A percentile compares a stretch with the other conserved stretches of the same genome.
phyloP scores from a whole-genome alignment of 2,113 vertebrate species.

The Orientallactaga bullata region DNA sequence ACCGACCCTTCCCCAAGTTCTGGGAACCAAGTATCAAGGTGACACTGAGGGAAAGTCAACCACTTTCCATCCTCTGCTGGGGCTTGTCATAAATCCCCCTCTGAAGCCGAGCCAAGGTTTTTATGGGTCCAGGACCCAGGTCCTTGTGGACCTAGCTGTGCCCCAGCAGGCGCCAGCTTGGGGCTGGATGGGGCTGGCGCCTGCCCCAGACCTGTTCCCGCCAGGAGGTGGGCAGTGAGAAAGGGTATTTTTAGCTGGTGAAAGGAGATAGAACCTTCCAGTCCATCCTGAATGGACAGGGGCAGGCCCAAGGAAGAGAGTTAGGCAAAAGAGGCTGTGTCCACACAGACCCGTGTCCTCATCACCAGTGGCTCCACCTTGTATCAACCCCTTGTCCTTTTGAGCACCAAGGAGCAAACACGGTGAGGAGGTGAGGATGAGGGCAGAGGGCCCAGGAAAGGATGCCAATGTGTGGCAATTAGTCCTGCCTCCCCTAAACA shows the following conservation, averaged over 20 bases:
- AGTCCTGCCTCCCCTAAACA: too few relatives aligned
- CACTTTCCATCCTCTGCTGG: not conserved
- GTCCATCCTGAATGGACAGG: not conserved
- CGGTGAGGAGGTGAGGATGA: too few relatives aligned
- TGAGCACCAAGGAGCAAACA: not conserved
- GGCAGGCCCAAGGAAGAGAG: too few relatives aligned
- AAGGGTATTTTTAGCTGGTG: slow-evolving; percentile 64
- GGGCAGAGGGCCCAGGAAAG: too few relatives aligned
- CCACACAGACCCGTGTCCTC: not conserved
- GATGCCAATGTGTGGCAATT: too few relatives aligned
- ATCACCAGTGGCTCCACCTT: not conserved
- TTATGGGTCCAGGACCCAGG: slow-evolving; percentile 24
- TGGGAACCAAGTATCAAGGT: slow-evolving; percentile 61
- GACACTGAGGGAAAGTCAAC: slow-evolving; percentile 49
- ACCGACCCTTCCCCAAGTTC: not conserved
- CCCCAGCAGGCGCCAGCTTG: not conserved
- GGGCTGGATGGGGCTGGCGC: slow-evolving; percentile 29
- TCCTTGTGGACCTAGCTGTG: slow-evolving; percentile 23
- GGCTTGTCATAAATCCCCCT: slow-evolving; percentile 46
- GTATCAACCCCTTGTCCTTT: too few relatives aligned
- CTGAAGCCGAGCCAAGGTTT: not conserved
- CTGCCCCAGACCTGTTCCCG: not conserved
- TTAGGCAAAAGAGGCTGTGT: too few relatives aligned
- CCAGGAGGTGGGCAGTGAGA: slow-evolving; percentile 1
- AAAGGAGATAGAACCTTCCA: not conserved